Conservation (phyloP, 2,888 invertebrate species). For the Cetonia aurata region DNA sequence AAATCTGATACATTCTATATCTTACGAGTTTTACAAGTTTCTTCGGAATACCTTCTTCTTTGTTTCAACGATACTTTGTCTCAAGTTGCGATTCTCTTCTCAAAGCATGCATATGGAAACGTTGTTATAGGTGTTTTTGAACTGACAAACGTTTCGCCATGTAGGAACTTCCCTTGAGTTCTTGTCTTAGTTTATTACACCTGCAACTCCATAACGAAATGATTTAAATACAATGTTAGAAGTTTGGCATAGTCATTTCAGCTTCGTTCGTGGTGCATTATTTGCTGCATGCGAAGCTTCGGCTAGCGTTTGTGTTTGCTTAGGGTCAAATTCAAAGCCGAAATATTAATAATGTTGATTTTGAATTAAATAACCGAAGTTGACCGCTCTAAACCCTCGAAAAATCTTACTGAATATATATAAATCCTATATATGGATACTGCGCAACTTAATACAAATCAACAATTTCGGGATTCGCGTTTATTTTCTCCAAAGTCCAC, state of each 20-base stretch:
- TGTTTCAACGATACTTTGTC: background rate
- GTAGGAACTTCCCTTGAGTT: background rate
- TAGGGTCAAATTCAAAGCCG: no score
- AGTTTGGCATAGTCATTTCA: background rate
- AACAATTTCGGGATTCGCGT: no score
- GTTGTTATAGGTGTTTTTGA: background rate
- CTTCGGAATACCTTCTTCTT: background rate
- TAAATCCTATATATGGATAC: no score
- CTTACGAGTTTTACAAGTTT: background rate
- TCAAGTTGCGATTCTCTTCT: background rate
- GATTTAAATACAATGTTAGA: slow-evolving; percentile 7
- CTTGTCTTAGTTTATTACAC: background rate
- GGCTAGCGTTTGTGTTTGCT: background rate
- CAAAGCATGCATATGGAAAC: background rate
- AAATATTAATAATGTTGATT: no score
- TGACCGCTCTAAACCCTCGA: no score
- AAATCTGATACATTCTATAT: no score
- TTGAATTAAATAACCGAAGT: no score
- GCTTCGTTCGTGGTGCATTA: background rate
- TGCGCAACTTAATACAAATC: no score
- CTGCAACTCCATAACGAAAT: background rate
- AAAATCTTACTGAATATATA: no score
- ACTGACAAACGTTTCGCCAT: background rate
- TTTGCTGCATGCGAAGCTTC: background rate
- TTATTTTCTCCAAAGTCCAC: no score